phyloP scores from a whole-genome alignment of 2,797 vertebrate genomes.

The Acipenser oxyrinchus region DNA sequence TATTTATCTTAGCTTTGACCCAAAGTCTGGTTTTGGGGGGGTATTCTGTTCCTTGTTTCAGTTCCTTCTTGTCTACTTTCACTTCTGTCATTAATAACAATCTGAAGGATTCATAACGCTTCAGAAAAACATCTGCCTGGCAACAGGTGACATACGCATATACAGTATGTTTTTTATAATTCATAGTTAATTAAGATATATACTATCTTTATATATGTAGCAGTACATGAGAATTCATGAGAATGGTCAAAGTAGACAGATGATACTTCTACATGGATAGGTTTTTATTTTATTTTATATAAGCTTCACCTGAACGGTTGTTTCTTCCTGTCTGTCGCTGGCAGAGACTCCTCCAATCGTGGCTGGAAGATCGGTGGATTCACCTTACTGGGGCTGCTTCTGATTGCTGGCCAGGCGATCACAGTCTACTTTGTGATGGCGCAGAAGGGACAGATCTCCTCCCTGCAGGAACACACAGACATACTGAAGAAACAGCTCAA shows the following conservation, averaged over 20 bases:
- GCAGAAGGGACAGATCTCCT: conserved; percentile 68
- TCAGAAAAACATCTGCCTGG: conserved; percentile 33
- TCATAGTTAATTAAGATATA: too few species aligned
- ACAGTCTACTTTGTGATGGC: conserved; percentile 70
- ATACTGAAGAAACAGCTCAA: conserved; percentile 56
- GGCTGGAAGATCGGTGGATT: conserved; percentile 60
- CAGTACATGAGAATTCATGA: too few species aligned
- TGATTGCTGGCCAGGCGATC: conserved; percentile 79
- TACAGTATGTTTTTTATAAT: not conserved
- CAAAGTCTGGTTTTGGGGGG: too few species aligned
- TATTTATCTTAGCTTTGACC: too few species aligned
- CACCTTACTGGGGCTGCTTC: conserved; percentile 74
- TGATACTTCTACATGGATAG: not conserved
- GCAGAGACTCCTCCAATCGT: conserved; percentile 41
- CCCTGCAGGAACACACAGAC: conserved; percentile 56
- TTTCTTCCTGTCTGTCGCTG: not conserved
- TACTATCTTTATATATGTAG: too few species aligned
- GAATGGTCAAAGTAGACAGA: not conserved
- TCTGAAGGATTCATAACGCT: not conserved
- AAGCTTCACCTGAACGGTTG: not conserved
- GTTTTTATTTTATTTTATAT: not conserved
- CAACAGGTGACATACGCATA: conserved; percentile 29
- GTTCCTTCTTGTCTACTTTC: too few species aligned
- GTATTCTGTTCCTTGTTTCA: too few species aligned
- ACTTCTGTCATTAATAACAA: too few species aligned